Base-by-base conservation (phyloP, 2,888 invertebrate genomes). In the Protophormia terraenovae region DNA sequence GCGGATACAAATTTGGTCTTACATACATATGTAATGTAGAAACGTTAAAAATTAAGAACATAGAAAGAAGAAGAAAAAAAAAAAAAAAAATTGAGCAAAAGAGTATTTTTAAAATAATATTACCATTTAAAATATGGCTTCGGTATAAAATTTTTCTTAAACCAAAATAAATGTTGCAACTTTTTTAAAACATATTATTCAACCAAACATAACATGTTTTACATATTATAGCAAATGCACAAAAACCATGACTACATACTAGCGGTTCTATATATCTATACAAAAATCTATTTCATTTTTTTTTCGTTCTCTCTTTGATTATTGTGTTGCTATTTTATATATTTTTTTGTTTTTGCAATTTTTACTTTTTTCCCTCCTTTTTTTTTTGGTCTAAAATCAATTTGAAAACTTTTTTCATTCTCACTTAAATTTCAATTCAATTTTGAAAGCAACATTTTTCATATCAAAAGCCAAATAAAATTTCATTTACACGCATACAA, bases 401-500 rank as follows among this genome's bases (percentile, higher is more conserved):
- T 58, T 58, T 72, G n/a, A 24, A 24, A 27, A 6, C 38, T 1
- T 16, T 27, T 58, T 45, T 41, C 27, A 41, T 45, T 27, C 19
- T 24, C 24, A 32, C 50, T 35, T 64, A n/a, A 64, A 12, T 38
- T 45, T 27, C 66, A 29, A 47, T 47, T 71, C 14, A 58, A 58
- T 19, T 72, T 72, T 58, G 14, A 41, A 7, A 27, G 41, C 45
- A 55, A 72, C 27, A 41, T 72, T 27, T 45, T 45, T 29, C n/a
- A 47, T 53, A 53, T 53, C 53, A 53, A n/a, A 35, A 53, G 35
- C 53, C 35, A 53, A 35, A 53, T 53, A 35, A 35, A 69, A 35
- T 53, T 38, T 62, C 2, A 10, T 7, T 47, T 16, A n/a, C 6
- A 45, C 8, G 3, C 8, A 38, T 14, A 38, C 35, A 35, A 22